Conservation (phyloP, 2,888 invertebrate species). For the Pseudococcus longispinus region DNA sequence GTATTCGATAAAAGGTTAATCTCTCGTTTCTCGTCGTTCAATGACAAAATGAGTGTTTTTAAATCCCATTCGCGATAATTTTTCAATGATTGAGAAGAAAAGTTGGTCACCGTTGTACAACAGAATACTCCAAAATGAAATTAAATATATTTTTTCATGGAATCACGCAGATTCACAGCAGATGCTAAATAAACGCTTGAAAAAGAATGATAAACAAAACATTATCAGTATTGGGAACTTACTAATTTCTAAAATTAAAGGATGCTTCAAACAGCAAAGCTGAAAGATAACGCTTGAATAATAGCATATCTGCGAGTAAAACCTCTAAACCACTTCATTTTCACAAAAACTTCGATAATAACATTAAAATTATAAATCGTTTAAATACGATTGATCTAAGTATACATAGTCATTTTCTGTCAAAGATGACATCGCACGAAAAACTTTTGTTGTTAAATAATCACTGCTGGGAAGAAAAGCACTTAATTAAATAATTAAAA, state of each 20-base stretch:
- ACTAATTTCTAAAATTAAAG: background rate
- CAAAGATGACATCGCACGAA: background rate
- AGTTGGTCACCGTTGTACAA: background rate
- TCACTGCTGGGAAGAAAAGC: background rate
- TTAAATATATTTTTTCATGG: background rate
- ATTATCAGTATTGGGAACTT: constrained; percentile 33
- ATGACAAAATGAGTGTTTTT: background rate
- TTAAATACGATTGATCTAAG: background rate
- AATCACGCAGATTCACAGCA: background rate
- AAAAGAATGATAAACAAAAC: constrained; percentile 38
- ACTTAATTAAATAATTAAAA: background rate
- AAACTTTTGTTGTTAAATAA: background rate
- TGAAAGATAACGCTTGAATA: background rate
- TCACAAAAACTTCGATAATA: background rate
- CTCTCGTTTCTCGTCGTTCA: background rate
- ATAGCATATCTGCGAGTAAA: background rate
- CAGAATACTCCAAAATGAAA: background rate
- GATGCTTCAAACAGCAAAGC: background rate
- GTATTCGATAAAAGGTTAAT: background rate
- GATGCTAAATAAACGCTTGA: background rate
- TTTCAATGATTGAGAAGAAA: background rate
- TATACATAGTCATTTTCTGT: background rate
- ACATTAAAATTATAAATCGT: background rate
- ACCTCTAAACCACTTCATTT: background rate
- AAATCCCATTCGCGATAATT: background rate